Base-by-base conservation (phyloP, 2,797 vertebrate species). In the Pangasius krempfi region DNA sequence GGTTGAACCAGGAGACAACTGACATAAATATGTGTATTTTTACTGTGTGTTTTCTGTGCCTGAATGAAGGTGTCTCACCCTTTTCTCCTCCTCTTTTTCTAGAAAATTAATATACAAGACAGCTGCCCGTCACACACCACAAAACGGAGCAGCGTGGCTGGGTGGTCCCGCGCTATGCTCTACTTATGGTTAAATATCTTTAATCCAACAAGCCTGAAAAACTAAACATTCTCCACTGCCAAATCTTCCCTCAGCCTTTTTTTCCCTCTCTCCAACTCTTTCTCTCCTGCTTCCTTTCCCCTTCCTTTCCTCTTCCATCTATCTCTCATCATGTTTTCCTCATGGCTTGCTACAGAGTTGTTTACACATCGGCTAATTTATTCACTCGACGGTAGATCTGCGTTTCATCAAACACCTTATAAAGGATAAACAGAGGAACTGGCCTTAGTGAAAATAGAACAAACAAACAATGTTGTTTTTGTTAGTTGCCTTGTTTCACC, bases 171-270 rank as follows among this genome's bases (percentile, higher is more conserved):
- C 85, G 68, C 89, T 58, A 86, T 66, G 86, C 91, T 93, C 92
- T 92, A 89, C 88, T 91, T 92, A 92, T 93, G 91, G 92, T 94
- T 93, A 93, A 93, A 92, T 92, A 91, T 92, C 88, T 94, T 94
- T 92, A 92, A 94, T 94, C 92, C 90, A 93, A 92, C 91, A 88
- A 90, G 91, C 82, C 89, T 92, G 86, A 86, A 93, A 94, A 94
- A 92, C 90, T 86, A 93, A 95, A 94, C 90, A 93, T 93, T 92
- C 84, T 92, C 66, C 91, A 76, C 70, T 58, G 92, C 91, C 92
- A 92, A 92, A 91, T 91, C 72, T 68, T 91, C 86, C 91, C 58
- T 91, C 86, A 89, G 64, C 33, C n/a, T 78, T 70, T 81, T 75
- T 73, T 58, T 50, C 18, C 40, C 50, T 47, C 3, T 72, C 33